phyloP scores from a whole-genome alignment of 1,140 invertebrate species.

The Nasonia vitripennis region DNA sequence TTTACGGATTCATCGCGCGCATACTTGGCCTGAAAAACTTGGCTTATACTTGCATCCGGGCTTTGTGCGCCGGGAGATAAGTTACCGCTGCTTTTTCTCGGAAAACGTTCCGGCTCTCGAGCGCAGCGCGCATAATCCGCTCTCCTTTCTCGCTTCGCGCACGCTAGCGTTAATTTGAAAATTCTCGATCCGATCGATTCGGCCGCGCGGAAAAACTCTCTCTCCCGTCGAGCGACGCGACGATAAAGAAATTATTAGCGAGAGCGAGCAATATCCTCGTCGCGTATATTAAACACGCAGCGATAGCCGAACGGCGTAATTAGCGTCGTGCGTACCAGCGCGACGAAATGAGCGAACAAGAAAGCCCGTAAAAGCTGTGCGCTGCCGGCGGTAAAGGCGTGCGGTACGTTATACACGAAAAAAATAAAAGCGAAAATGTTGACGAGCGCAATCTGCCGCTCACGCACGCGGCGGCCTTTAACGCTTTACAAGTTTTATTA shows the following conservation, averaged over 20 bases:
- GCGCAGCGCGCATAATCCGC: not conserved
- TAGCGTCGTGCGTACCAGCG: not conserved
- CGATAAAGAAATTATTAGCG: not conserved
- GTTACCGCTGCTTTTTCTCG: not conserved
- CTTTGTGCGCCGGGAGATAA: not conserved
- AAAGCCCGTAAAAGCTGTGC: not conserved
- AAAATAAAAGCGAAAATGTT: not conserved
- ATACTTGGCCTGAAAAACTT: not conserved
- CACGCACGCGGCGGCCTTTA: not conserved
- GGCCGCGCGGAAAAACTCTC: not conserved
- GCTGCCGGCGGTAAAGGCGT: too few relatives aligned
- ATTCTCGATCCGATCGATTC: not conserved
- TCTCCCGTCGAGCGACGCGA: not conserved
- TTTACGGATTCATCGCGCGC: slow-evolving; percentile 22
- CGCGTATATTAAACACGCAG: not conserved
- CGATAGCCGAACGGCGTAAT: not conserved
- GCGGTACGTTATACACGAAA: not conserved
- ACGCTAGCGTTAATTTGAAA: not conserved
- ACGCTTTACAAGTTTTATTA: slow-evolving; percentile 18
- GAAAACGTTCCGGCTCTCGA: not conserved
- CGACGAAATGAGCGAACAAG: not conserved
- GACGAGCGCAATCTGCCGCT: not conserved
- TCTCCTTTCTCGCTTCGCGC: not conserved
- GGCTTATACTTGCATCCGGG: not conserved
- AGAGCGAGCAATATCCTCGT: not conserved